These are phyloP conservation scores for Momotus momota DNA, from an alignment of 2,797 vertebrate species.

Conservation along the genomic window DNA sequence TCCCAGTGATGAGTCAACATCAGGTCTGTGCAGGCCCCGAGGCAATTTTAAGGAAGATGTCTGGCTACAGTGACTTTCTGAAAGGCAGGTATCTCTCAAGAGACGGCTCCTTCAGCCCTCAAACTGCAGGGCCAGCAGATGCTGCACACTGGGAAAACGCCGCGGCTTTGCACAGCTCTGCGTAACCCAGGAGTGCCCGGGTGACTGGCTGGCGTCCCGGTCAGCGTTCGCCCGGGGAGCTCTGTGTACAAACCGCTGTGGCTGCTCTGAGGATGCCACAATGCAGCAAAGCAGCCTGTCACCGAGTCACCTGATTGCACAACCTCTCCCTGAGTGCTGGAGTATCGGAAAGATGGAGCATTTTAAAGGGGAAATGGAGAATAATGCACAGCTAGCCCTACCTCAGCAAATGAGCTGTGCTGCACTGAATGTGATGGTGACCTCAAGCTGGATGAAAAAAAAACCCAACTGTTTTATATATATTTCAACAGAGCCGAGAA, in stretches of 20 bases:
- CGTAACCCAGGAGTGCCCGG: background rate
- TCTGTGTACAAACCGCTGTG: background rate
- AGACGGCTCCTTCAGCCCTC: background rate
- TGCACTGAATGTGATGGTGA: background rate
- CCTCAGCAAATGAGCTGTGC: background rate
- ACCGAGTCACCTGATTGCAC: constrained; percentile 54
- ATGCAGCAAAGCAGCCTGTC: constrained; percentile 61
- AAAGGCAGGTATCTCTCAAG: background rate
- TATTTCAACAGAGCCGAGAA: background rate
- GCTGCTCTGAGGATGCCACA: constrained; percentile 44
- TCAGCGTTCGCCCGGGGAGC: background rate
- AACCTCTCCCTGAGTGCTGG: background rate
- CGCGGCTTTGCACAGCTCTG: background rate
- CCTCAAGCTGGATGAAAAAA: background rate
- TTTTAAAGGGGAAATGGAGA: constrained; percentile 70
- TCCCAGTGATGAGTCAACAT: background rate
- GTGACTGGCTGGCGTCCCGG: background rate
- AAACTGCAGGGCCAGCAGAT: background rate
- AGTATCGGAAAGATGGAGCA: constrained; percentile 45
- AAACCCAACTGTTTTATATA: background rate
- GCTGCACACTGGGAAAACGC: accelerated
- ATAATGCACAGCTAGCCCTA: background rate
- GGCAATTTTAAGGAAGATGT: background rate
- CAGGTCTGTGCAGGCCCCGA: background rate
- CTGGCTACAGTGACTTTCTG: background rate